Percentiles rank a stretch among this genome's conserved stretches.
These are phyloP conservation scores for Chionomys nivalis DNA, from an alignment of 2,113 vertebrate genomes.

Conservation along the genomic window DNA sequence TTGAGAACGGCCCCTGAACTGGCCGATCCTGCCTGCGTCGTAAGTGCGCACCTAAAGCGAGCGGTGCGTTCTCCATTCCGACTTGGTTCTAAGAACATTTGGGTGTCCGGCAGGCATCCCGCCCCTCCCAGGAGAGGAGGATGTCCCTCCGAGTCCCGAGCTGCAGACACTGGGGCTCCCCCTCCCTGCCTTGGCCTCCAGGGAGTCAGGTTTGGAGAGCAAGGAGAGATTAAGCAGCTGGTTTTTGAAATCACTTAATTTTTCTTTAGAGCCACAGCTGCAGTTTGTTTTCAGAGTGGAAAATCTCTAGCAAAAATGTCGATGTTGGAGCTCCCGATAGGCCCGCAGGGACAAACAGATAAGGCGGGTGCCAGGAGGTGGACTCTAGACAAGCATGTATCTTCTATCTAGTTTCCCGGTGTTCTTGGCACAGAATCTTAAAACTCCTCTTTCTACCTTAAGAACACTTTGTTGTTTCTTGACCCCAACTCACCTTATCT, in stretches of 20 bases:
- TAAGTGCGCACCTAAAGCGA: background rate
- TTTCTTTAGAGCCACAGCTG: background rate
- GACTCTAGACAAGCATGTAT: background rate
- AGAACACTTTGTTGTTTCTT: background rate
- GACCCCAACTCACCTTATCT: background rate
- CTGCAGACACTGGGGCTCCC: background rate
- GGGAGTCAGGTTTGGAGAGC: background rate
- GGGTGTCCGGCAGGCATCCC: background rate
- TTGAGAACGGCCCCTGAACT: background rate
- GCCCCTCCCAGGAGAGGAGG: background rate
- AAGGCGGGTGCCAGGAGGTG: background rate
- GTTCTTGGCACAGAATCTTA: background rate
- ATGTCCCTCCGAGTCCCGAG: background rate
- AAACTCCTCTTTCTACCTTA: background rate
- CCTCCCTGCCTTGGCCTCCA: background rate
- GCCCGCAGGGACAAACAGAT: background rate
- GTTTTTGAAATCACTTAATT: slow-evolving; percentile 7
- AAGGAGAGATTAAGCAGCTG: background rate
- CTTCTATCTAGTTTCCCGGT: slow-evolving; percentile 16
- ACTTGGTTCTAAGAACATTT: background rate
- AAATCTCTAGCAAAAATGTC: slow-evolving; percentile 60
- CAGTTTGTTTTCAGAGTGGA: slow-evolving; percentile 37
- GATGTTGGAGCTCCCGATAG: background rate
- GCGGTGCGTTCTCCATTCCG: background rate
- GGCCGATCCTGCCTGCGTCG: no score